A percentile compares a stretch with the other conserved stretches of the same genome.
These are phyloP conservation scores for Mastacembelus armatus DNA, from an alignment of 2,797 vertebrate species.

Conservation along the genomic window DNA sequence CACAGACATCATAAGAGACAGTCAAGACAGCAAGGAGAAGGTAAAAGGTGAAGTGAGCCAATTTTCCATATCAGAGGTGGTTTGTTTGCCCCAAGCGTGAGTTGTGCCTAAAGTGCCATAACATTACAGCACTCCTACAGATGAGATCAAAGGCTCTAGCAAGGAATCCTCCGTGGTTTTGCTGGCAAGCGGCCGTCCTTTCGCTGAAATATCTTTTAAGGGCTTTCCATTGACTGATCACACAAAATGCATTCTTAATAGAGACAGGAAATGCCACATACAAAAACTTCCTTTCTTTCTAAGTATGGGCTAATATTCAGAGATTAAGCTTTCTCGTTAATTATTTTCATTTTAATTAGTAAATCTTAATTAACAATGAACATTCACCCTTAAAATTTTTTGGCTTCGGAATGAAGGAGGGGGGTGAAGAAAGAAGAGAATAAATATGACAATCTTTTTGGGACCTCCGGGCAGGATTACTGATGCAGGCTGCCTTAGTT, in stretches of 20 bases:
- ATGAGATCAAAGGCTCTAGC: slow-evolving; percentile 84
- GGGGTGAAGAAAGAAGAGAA: slow-evolving; percentile 90
- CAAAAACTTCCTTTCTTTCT: slow-evolving; percentile 92
- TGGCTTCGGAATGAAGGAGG: slow-evolving; percentile 88
- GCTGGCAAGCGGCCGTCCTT: slow-evolving; percentile 79
- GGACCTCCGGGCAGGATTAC: slow-evolving; percentile 99
- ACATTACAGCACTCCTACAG: slow-evolving; percentile 84
- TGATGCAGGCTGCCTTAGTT: slow-evolving; percentile 97
- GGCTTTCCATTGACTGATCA: slow-evolving; percentile 83
- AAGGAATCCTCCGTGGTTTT: slow-evolving; percentile 76
- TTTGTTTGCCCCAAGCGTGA: slow-evolving; percentile 81
- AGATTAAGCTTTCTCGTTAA: slow-evolving; percentile 95
- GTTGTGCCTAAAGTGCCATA: slow-evolving; percentile 83
- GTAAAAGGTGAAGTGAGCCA: slow-evolving; percentile 80
- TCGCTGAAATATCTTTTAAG: slow-evolving; percentile 81
- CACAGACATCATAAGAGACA: slow-evolving; percentile 44
- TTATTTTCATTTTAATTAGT: slow-evolving; percentile 99
- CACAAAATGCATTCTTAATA: slow-evolving; percentile 83
- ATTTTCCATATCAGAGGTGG: slow-evolving; percentile 82
- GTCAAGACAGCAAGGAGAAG: slow-evolving; percentile 67
- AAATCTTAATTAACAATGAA: slow-evolving; percentile 99
- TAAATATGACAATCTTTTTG: slow-evolving; percentile 99
- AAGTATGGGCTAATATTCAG: slow-evolving; percentile 92
- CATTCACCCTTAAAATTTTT: slow-evolving; percentile 97
- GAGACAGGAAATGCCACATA: slow-evolving; percentile 85